Base-by-base conservation (phyloP, 2,888 invertebrate species). In the Tinea pellionella region DNA sequence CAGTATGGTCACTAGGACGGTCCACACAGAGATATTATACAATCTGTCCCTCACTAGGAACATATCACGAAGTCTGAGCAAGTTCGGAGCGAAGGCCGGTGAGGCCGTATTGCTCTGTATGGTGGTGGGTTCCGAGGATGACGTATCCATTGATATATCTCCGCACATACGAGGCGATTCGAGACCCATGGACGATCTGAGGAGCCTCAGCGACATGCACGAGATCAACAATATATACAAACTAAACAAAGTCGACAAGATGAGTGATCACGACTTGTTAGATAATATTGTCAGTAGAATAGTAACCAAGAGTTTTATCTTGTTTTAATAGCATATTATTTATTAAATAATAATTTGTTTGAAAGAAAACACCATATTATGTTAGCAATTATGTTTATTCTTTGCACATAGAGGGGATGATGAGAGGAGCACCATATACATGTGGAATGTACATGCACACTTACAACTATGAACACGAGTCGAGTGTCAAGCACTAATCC, bases 21-120 rank as follows among this genome's bases (percentile, higher is more conserved):
- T 93, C 0, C 90, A 83, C 68, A 89, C 92, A 0, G 93, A 94
- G 76, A 86, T 93, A 57, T 69, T 94, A 15, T 93, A 88, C 69
- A 92, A 91, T 72, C 77, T 94, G 62, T 93, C 93, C 0, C 74
- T 90, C 0, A 89, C 92, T 0, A 92, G 90, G 68, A 93, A 92
- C 66, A 94, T 94, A 63, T 88, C 90, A 2, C 90, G 90, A 64
- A 92, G 93, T 63, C 78, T 94, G 58, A 80, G 73, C 59, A 90
- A 85, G 62, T 93, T 93, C 76, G 92, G 93, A 0, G 86, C 12
- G n/a, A 78, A 79, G 51, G 74, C 72, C 42, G 78, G 75, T 16
- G 61, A 64, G 3, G 72, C 71, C 13, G 41, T 85, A 13, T 64
- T 86, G 19, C 64, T 85, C 30, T 83, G 85, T 65, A 80, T 85